These are phyloP conservation scores for Poeciliopsis paucimaculata DNA, from an alignment of 2,797 vertebrate species.

Conservation along the genomic window DNA sequence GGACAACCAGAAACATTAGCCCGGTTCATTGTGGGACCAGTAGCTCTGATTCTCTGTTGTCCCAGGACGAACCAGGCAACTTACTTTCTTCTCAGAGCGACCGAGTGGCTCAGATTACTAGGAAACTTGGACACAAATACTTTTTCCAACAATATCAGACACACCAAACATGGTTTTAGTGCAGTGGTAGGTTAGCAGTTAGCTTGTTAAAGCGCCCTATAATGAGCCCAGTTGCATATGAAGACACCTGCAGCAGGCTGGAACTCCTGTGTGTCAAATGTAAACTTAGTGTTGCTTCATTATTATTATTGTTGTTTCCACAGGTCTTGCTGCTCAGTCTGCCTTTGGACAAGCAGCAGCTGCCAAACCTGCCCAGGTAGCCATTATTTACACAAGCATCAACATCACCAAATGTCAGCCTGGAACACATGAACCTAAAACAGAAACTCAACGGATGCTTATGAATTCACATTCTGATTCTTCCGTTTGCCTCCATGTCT, in stretches of 20 bases:
- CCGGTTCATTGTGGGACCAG: background rate
- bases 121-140: background rate
- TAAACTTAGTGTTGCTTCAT: background rate
- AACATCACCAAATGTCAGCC: background rate
- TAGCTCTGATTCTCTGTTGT: background rate
- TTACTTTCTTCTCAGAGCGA: background rate
- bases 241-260: background rate
- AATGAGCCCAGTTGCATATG: too few relatives aligned
- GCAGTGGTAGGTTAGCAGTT: background rate
- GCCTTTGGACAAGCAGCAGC: conserved; percentile 21
- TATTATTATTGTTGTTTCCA: background rate
- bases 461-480: background rate
- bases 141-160: background rate
- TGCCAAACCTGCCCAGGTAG: conserved; percentile 73
- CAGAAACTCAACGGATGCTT: background rate
- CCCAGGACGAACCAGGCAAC: background rate
- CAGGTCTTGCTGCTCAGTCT: conserved; percentile 67
- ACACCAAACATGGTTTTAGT: background rate
- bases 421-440: background rate
- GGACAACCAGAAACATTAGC: background rate
- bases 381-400: background rate
- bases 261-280: background rate
- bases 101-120: background rate
- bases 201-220: background rate
- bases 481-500: background rate